phyloP scores from a whole-genome alignment of 2,888 invertebrate genomes.

The Autographa gamma region DNA sequence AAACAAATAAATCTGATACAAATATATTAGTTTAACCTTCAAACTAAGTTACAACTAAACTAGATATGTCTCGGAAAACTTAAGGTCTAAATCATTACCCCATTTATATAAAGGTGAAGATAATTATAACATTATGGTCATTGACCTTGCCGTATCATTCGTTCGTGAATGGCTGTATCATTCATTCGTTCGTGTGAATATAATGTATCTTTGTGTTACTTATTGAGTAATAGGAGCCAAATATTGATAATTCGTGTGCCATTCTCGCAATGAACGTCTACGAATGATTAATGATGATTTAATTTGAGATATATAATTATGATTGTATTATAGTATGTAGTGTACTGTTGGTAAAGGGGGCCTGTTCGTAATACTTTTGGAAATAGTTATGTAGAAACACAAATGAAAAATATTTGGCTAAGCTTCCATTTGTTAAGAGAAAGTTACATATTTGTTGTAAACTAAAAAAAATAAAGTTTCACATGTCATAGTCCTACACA shows the following conservation, averaged over 20 bases:
- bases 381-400: too few species aligned
- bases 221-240: conserved; percentile 17
- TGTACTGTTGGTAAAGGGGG: background rate
- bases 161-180: conserved; percentile 33
- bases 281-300: background rate
- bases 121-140: conserved; percentile 50
- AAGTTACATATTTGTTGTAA: too few species aligned
- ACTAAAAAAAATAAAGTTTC: too few species aligned
- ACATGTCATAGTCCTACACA: too few species aligned
- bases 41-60: conserved; percentile 14
- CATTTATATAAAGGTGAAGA: conserved; percentile 44
- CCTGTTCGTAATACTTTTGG: background rate
- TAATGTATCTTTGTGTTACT: conserved; percentile 28
- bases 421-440: too few species aligned
- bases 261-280: background rate
- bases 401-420: too few species aligned
- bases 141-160: conserved; percentile 56
- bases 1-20: conserved; percentile 6
- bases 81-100: conserved; percentile 58
- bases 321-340: background rate
- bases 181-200: conserved; percentile 21
- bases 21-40: conserved; percentile 28
- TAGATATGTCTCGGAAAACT: conserved; percentile 41
- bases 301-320: background rate
- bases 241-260: conserved; percentile 15